Conservation (phyloP, 2,797 vertebrate species). For the Alca torda region DNA sequence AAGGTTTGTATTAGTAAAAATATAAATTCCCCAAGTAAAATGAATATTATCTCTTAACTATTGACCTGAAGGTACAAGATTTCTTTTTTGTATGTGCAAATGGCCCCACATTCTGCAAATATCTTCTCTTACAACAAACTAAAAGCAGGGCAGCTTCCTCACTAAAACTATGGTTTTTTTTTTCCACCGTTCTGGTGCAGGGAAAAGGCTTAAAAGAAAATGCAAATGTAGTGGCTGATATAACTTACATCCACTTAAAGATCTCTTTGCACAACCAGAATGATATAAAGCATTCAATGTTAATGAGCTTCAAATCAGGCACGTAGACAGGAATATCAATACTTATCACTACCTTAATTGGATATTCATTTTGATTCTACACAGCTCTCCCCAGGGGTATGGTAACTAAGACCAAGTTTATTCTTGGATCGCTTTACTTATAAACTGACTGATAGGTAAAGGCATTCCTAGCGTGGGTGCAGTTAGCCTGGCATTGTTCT, state of each 20-base stretch:
- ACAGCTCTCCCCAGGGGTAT: not conserved
- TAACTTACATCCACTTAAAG: not conserved
- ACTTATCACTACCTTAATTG: not conserved
- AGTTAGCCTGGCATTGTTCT: not conserved
- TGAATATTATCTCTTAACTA: not conserved
- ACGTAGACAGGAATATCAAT: not conserved
- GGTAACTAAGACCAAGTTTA: not conserved
- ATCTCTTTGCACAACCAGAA: not conserved
- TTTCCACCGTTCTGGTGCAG: not conserved
- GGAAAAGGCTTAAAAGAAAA: not conserved
- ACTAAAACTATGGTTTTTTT: not conserved
- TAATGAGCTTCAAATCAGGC: constrained; percentile 7
- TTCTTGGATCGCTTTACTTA: not conserved
- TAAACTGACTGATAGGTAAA: not conserved
- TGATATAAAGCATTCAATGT: not conserved
- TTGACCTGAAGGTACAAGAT: not conserved
- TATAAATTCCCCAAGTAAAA: not conserved
- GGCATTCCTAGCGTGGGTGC: not conserved
- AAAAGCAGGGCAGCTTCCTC: not conserved
- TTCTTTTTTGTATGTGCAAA: not conserved
- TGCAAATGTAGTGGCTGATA: not conserved
- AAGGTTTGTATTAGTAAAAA: not conserved
- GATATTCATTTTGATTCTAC: not conserved
- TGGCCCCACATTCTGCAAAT: not conserved
- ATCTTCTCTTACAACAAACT: not conserved